These are phyloP conservation scores for Clinocottus analis DNA, from an alignment of 2,113 vertebrate species.

Conservation along the genomic window DNA sequence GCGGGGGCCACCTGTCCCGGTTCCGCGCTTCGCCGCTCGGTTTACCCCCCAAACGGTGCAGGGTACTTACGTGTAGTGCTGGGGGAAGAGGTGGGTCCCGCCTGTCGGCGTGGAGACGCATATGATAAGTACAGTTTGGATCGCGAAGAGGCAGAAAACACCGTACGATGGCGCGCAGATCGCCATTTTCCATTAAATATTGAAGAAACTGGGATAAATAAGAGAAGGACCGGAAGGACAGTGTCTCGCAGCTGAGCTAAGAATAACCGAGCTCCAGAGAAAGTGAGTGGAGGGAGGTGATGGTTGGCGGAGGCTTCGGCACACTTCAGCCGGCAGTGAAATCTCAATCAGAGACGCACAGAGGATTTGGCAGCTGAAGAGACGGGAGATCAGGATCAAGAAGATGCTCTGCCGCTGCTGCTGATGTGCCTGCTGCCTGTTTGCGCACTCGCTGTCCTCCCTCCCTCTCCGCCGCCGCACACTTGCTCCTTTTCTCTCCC, in stretches of 20 bases:
- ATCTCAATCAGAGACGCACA: conserved; percentile 68
- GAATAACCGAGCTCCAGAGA: conserved; percentile 73
- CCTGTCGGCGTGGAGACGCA: conserved; percentile 86
- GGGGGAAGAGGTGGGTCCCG: conserved; percentile 90
- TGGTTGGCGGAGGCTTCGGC: conserved; percentile 68
- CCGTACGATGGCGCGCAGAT: conserved; percentile 88
- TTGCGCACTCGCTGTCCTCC: conserved; percentile 73
- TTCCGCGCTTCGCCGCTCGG: conserved; percentile 49
- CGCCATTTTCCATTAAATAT: conserved; percentile 95
- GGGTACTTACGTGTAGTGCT: conserved; percentile 95
- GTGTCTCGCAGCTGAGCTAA: conserved; percentile 69
- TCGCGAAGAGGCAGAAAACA: conserved; percentile 84
- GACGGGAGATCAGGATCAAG: conserved; percentile 62
- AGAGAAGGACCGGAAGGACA: conserved; percentile 71
- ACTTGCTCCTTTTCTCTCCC: conserved; percentile 68
- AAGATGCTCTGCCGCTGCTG: conserved; percentile 71
- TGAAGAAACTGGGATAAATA: conserved; percentile 83
- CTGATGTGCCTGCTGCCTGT: conserved; percentile 71
- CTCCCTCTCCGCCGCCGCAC: conserved; percentile 73
- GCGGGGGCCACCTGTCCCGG: conserved; percentile 79
- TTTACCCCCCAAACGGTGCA: conserved; percentile 19
- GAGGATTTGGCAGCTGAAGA: conserved; percentile 68
- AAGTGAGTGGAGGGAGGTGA: conserved; percentile 69
- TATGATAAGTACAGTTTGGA: conserved; percentile 85
- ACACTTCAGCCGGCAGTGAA: conserved; percentile 71